Evolutionary conservation across 30 jellyfish, hydroid and myxozoan species (phyloP), one percentile per base, ranked within the genome.

Genomic region (Clytia hemisphaerica): DNA sequence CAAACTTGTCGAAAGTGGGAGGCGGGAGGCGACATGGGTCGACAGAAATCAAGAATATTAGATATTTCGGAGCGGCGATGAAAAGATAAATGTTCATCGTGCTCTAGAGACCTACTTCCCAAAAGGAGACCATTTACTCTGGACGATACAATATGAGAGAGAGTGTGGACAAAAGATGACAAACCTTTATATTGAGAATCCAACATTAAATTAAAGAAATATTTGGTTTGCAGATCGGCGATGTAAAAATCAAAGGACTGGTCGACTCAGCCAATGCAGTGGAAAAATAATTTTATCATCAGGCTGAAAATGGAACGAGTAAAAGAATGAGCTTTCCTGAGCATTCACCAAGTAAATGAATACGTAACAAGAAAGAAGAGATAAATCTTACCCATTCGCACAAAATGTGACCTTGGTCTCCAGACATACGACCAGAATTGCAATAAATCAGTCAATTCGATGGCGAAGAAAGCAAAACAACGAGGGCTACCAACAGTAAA

Each of bases 61-160:
- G 24, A 36, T 77, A 77, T 4, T 73, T 58, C 30, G 83, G 89
- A 30, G 47, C 74, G 29, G 83, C n/a, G n/a, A 50, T 22, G 82
- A 67, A 3, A 73, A 64, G 29, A 24, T 9, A 6, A 63, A 62
- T 38, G 74, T 61, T 7, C 47, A 37, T 25, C 38, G 46, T 14
- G 50, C 66, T 10, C 7, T 76, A 12, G 3, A 30, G 15, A 38
- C 74, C 26, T 45, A 49, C 61, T 76, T 76, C 40, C 61, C 32
- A 15, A 24, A 25, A 2, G 80, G 83, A 2, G 5, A 62, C 34
- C 83, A 61, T 33, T 48, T 76, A 12, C 47, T 62, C 7, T 64
- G 89, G 37, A 21, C 58, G 50, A 76, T 76, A n/a, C 6, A 83
- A 76, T 76, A 61, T 61, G 51, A 76, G 30, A 48, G 89, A 76